Evolutionary conservation across 2,888 invertebrate species (phyloP).

Genomic region (Acleris literana): DNA sequence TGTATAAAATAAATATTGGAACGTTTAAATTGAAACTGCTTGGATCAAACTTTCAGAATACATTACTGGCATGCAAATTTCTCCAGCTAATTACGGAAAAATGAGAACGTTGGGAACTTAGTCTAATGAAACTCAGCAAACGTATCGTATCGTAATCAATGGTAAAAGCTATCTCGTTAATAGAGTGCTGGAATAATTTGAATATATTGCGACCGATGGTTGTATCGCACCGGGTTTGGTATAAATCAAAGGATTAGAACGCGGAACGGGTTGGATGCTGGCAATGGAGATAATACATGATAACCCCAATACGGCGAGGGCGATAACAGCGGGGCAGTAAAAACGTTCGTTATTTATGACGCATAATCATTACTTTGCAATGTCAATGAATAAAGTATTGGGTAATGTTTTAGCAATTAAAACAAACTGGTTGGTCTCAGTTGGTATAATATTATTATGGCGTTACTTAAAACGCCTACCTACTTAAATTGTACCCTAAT

Average conservation of each 20-base stretch:
- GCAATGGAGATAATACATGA: slow-evolving; percentile 77
- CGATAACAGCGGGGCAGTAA: slow-evolving; percentile 69
- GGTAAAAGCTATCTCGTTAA: slow-evolving; percentile 78
- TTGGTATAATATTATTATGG: too few relatives aligned
- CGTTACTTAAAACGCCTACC: too few relatives aligned
- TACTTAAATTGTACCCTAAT: too few relatives aligned
- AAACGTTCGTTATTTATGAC: neutral
- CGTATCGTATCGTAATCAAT: slow-evolving; percentile 43
- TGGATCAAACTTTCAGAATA: slow-evolving; percentile 9
- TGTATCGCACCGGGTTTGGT: slow-evolving; percentile 73
- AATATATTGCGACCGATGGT: slow-evolving; percentile 76
- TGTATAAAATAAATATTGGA: slow-evolving; percentile 35
- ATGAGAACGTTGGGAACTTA: neutral
- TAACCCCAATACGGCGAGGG: slow-evolving; percentile 80
- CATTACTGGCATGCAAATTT: slow-evolving; percentile 12
- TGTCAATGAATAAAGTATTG: neutral
- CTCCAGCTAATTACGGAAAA: slow-evolving; percentile 19
- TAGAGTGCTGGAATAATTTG: slow-evolving; percentile 81
- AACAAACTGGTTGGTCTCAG: too few relatives aligned
- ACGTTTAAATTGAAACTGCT: slow-evolving; percentile 44
- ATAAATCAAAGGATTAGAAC: slow-evolving; percentile 82
- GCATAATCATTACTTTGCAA: neutral
- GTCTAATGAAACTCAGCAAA: slow-evolving; percentile 10
- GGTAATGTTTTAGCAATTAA: too few relatives aligned
- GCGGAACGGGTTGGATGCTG: slow-evolving; percentile 72